These are phyloP conservation scores for Agrotis clavis DNA, from an alignment of 2,888 invertebrate species.

Conservation along the genomic window DNA sequence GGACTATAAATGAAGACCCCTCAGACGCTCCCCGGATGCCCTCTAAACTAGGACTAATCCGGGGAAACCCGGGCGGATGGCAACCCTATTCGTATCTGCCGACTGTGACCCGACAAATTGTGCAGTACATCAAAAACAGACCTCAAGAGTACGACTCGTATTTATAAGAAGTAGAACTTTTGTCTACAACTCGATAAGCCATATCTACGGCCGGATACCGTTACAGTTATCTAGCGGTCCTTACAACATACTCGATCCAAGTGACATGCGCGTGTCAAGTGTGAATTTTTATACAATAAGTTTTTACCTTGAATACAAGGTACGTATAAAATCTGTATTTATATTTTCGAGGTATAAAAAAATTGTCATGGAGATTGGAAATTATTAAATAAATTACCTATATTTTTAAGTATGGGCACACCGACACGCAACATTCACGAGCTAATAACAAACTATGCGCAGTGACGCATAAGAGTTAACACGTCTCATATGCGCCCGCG, in stretches of 20 bases:
- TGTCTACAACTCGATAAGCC: not conserved
- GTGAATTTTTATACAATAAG: not conserved
- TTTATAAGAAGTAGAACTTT: not conserved
- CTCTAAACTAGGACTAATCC: too few species aligned
- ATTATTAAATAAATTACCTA: conserved; percentile 7
- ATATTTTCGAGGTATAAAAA: not conserved
- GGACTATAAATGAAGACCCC: too few species aligned
- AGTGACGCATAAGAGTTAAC: conserved; percentile 16
- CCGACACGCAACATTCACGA: conserved; percentile 47
- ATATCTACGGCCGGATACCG: not conserved
- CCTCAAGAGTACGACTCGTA: too few species aligned
- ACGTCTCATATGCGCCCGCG: conserved; percentile 29
- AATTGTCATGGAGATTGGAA: conserved; percentile 29
- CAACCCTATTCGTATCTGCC: too few species aligned
- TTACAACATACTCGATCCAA: conserved; percentile 33
- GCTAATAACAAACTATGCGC: conserved; percentile 50
- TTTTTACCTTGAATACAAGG: conserved; percentile 19
- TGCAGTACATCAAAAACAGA: too few species aligned
- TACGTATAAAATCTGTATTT: not conserved
- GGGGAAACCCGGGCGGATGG: too few species aligned
- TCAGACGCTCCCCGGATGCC: too few species aligned
- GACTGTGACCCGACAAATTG: too few species aligned
- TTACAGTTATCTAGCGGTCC: conserved; percentile 36
- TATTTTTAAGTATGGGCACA: conserved; percentile 4
- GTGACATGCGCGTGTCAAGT: conserved; percentile 48